phyloP scores from a whole-genome alignment of 2,797 vertebrate genomes.

The Dipus sagitta region DNA sequence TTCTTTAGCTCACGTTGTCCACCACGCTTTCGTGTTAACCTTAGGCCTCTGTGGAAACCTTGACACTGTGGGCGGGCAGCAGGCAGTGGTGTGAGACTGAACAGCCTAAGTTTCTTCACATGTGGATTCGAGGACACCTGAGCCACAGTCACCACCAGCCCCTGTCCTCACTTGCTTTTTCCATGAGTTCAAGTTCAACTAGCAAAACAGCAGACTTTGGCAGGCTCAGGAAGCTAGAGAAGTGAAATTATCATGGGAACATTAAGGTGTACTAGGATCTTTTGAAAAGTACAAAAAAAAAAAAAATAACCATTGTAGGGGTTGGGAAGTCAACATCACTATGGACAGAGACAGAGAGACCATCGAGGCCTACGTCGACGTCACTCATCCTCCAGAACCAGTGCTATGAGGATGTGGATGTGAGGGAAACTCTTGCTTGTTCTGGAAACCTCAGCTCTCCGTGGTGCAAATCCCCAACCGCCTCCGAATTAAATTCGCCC shows the following conservation, averaged over 20 bases:
- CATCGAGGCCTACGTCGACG: neutral
- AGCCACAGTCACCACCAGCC: neutral
- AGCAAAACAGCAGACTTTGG: neutral
- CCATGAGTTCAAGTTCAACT: neutral
- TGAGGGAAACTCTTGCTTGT: neutral
- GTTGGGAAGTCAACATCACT: neutral
- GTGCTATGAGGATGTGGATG: neutral
- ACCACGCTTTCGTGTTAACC: neutral
- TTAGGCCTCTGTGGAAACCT: neutral
- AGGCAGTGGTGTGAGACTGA: neutral
- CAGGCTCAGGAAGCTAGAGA: neutral
- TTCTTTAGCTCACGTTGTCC: neutral
- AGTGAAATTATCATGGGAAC: neutral
- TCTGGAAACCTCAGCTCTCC: neutral
- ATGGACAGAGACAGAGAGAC: neutral
- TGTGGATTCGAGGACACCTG: neutral
- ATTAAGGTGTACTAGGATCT: neutral
- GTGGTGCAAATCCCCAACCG: neutral
- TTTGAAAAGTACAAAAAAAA: slow-evolving; percentile 9
- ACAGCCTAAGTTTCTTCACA: neutral
- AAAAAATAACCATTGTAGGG: neutral
- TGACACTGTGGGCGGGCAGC: neutral
- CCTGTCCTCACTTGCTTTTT: neutral
- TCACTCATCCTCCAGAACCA: neutral
- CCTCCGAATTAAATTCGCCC: neutral